A percentile compares a stretch with the other conserved stretches of the same genome.
These are phyloP conservation scores for Neopelma chrysocephalum DNA, from an alignment of 2,797 vertebrate species.

Conservation along the genomic window DNA sequence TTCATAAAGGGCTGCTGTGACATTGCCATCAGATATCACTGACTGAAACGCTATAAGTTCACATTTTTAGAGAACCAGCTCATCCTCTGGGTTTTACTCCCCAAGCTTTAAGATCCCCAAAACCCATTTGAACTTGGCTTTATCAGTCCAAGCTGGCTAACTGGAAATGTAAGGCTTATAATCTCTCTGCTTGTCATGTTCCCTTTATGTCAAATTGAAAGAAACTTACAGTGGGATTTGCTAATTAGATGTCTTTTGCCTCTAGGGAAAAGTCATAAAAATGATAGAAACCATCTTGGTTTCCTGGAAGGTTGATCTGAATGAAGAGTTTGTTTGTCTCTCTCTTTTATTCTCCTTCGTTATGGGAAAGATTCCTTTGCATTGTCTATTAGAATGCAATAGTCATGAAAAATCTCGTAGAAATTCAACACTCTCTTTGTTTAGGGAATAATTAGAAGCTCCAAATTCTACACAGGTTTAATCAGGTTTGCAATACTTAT, in stretches of 20 bases:
- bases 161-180: conserved; percentile 81
- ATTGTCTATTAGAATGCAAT: background rate
- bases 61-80: conserved; percentile 29
- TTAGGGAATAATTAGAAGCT: background rate
- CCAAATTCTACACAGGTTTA: background rate
- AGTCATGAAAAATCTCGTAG: background rate
- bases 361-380: background rate
- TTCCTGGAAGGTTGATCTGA: conserved; percentile 75
- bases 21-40: background rate
- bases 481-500: background rate
- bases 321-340: conserved; percentile 49
- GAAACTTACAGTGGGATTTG: conserved; percentile 82
- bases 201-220: conserved; percentile 76
- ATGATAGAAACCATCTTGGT: conserved; percentile 85
- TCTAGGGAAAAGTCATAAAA: conserved; percentile 85
- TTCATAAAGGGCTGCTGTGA: conserved; percentile 15
- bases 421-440: background rate
- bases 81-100: background rate
- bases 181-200: conserved; percentile 84
- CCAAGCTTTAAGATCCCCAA: conserved; percentile 33
- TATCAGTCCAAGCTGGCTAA: conserved; percentile 77
- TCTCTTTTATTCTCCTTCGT: background rate
- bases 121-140: conserved; percentile 76
- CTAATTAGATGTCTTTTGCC: conserved; percentile 87
- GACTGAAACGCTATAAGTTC: background rate